Conservation (phyloP, 2,113 vertebrate genomes). For the Erinaceus europaeus region DNA sequence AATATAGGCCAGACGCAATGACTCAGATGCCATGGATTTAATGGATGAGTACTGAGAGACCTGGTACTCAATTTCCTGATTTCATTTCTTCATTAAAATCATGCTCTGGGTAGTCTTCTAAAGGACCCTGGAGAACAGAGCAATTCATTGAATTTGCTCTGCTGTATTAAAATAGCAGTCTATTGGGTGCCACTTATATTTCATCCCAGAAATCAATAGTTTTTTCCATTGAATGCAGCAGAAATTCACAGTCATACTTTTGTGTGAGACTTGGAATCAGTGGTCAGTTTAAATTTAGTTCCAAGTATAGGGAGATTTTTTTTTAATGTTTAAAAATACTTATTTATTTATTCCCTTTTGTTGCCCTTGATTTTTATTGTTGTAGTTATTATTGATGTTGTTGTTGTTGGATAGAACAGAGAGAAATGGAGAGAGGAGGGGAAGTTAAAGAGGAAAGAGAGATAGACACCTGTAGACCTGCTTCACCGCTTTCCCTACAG, state of each 20-base stretch:
- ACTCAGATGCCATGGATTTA: constrained; percentile 9
- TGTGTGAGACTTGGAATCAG: background rate
- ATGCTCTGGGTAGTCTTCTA: constrained; percentile 20
- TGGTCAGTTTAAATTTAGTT: constrained; percentile 5
- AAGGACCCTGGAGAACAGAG: constrained; percentile 2
- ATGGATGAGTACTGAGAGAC: constrained; percentile 2
- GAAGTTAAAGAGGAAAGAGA: too few relatives aligned
- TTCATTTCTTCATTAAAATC: constrained; percentile 46
- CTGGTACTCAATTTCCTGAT: constrained; percentile 17
- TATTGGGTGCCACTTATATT: constrained; percentile 10
- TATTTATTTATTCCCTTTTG: too few relatives aligned
- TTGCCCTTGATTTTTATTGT: too few relatives aligned
- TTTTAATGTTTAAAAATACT: background rate
- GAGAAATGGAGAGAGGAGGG: too few relatives aligned
- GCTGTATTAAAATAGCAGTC: constrained; percentile 33
- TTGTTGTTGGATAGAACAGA: too few relatives aligned
- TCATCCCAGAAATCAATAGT: constrained; percentile 39
- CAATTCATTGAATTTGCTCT: constrained; percentile 49
- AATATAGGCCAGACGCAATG: background rate
- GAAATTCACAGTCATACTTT: constrained; percentile 5
- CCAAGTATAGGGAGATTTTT: background rate
- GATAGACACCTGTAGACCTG: too few relatives aligned
- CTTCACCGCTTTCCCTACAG: too few relatives aligned
- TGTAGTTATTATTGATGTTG: too few relatives aligned
- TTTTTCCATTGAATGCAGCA: background rate